Evolutionary conservation across 1,140 invertebrate species (phyloP), one percentile per base, ranked within the genome.

Genomic region (Helicoverpa armigera): DNA sequence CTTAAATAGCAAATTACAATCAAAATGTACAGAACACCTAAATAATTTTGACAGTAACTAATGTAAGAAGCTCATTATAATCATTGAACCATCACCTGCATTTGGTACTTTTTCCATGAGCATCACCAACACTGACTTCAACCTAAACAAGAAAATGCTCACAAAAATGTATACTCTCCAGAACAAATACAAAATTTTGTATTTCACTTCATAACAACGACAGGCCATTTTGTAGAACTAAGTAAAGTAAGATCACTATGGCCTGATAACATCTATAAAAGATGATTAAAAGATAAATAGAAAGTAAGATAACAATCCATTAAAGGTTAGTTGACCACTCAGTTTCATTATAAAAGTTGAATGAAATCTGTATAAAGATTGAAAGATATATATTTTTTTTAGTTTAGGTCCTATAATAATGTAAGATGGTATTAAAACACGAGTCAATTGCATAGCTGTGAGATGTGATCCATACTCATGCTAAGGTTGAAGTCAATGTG

Each of bases 91-190:
- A 69, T 81, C 79, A 74, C 79, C 81, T 77, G 12, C 29, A 78
- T 82, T 81, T 83, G 81, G 81, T 84, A 80, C 75, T 69, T 29
- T 70, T 31, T 61, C 69, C 11, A 82, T 65, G 51, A 79, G 31
- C 65, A 83, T 70, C 67, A 16, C 29, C 48, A 51, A 67, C 74
- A 74, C 56, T 82, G 84, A 82, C 84, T 82, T 82, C 77, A 85
- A 85, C 69, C 82, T 51, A 60, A n/a, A 11, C 43, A 29, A 56
- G 53, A 23, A 56, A 69, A 69, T 53, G 48, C 12, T 54, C 23
- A 16, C 14, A 63, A 13, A 12, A 63, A 29, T 63, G 23, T 23
- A 23, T 23, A 23, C 23, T 23, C 23, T 23, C 2, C 23, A 23
- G 23, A 23, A 23, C 23, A 23, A 23, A 23, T 23, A 23, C 23